Evolutionary conservation across 2,113 vertebrate genomes (phyloP), one percentile per base, ranked within the genome.

Genomic region (Meriones unguiculatus): DNA sequence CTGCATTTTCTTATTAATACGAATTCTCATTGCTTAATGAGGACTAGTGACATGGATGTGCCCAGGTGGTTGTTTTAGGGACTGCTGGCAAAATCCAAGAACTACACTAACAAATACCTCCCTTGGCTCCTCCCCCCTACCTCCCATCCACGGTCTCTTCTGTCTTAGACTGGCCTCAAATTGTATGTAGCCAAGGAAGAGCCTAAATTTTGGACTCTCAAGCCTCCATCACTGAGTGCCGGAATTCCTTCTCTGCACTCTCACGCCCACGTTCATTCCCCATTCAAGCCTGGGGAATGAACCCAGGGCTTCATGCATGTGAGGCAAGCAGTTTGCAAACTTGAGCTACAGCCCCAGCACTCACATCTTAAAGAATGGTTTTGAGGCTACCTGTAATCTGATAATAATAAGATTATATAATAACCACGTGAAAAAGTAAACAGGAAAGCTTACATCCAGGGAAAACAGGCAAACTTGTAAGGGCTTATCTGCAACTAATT

Each of bases 211-310:
- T 59, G 80, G 54, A 24, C 38, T 57, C 52, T 82, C 10, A 35
- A 9, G 30, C 17, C 18, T 22, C 41, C 64, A 82, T 30, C 41
- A 50, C 32, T n/a, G 18, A 32, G 46, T 87, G 11, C 46, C 14
- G 50, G 7, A 30, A 22, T 7, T 69, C 4, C 28, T 24, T 1
- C 2, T 67, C 41, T 2, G 1, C 20, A 86, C 62, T 69, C 41
- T 20, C 13, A 0, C 9, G 30, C 3, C 22, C 18, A 14, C 14
- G 24, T 70, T 54, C n/a, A n/a, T n/a, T n/a, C n/a, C n/a, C n/a
- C n/a, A 52, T 52, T 3, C 30, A 54, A 52, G 32, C 11, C 2
- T n/a, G 46, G 50, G 11, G 30, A 67, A n/a, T 14, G 41, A 70
- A 87, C 30, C 11, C 46, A 70, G 65, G 65, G 35, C 30, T 54